phyloP scores from a whole-genome alignment of 2,888 invertebrate genomes.

The Hermodice carunculata region DNA sequence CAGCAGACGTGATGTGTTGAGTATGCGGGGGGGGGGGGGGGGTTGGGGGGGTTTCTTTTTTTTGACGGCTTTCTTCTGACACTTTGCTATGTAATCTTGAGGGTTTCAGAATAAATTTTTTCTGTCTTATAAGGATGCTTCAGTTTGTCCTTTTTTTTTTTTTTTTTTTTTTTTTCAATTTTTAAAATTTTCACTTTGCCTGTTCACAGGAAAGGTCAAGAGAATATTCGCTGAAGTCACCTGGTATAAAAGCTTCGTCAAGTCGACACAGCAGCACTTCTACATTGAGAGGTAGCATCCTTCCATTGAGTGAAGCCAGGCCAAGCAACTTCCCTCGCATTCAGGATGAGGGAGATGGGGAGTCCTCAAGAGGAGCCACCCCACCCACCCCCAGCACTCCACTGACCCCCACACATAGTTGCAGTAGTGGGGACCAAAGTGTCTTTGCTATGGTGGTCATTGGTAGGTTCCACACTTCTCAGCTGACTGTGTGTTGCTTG shows the following conservation, averaged over 20 bases:
- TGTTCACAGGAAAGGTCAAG: conserved; percentile 81
- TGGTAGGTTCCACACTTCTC: conserved; percentile 39
- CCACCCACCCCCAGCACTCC: conserved; percentile 72
- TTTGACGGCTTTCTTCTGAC: no score
- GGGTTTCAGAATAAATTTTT: background rate
- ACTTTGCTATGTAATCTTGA: background rate
- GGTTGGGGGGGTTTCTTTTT: no score
- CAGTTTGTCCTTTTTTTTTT: background rate
- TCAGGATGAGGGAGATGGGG: conserved; percentile 60
- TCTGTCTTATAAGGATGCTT: background rate
- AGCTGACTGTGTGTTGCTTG: background rate
- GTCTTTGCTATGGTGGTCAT: conserved; percentile 72
- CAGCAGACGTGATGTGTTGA: no score
- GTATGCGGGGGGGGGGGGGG: no score
- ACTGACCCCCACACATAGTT: conserved; percentile 61
- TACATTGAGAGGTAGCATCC: conserved; percentile 38
- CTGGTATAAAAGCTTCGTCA: conserved; percentile 83
- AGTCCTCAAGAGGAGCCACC: conserved; percentile 57
- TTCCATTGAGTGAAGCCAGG: conserved; percentile 42
- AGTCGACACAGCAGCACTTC: conserved; percentile 68
- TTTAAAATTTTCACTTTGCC: background rate
- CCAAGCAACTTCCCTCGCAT: conserved; percentile 60
- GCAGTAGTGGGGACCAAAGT: conserved; percentile 71
- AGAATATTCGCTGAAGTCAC: conserved; percentile 87
- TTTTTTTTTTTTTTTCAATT: background rate